phyloP scores from a whole-genome alignment of 2,888 invertebrate genomes.

The Mythimna pallens region DNA sequence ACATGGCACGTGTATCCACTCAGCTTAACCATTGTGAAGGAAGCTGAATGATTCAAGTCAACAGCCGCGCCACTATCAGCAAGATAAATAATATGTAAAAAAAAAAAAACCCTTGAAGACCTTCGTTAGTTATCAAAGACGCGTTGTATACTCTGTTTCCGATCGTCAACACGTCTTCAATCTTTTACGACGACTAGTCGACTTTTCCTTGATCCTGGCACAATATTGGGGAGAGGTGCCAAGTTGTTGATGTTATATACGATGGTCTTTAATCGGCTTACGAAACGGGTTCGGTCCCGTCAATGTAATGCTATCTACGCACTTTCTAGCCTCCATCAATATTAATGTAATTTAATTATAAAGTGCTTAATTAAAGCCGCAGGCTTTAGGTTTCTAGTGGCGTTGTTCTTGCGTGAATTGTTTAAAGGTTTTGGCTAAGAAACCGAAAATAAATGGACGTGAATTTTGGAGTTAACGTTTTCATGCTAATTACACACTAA shows the following conservation, averaged over 20 bases:
- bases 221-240: not conserved
- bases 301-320: conserved; percentile 60
- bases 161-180: too few relatives aligned
- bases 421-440: conserved; percentile 29
- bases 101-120: too few relatives aligned
- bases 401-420: conserved; percentile 49
- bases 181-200: not conserved
- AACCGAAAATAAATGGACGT: conserved; percentile 21
- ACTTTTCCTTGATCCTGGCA: not conserved
- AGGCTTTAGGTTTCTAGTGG: conserved; percentile 48
- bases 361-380: conserved; percentile 56
- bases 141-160: too few relatives aligned
- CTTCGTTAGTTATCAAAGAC: too few relatives aligned
- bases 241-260: conserved; percentile 11
- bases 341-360: conserved; percentile 58
- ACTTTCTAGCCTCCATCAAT: conserved; percentile 54
- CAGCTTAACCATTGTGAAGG: too few relatives aligned
- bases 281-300: conserved; percentile 65
- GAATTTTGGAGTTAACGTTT: conserved; percentile 15
- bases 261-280: conserved; percentile 76
- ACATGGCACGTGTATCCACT: too few relatives aligned
- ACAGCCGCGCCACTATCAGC: too few relatives aligned
- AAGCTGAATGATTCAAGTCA: too few relatives aligned
- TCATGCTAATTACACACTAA: conserved; percentile 8
- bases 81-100: too few relatives aligned